Evolutionary conservation across 2,113 vertebrate genomes (phyloP), one percentile per base, ranked within the genome.

Genomic region (Propithecus coquereli): DNA sequence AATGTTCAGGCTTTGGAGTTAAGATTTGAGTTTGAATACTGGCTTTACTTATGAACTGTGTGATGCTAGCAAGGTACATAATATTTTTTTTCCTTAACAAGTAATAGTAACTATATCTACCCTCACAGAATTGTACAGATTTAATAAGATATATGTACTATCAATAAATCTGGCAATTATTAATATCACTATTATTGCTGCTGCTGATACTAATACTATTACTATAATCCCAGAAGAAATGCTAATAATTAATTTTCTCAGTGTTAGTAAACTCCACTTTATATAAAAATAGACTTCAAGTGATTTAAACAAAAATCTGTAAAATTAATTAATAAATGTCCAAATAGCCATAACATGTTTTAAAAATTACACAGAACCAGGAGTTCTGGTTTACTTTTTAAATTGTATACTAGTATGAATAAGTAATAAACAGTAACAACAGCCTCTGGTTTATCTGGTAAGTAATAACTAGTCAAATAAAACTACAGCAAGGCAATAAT

Each of bases 341-440:
- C 20, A 96, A 57, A 94, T 65, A 54, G 20, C 30, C 27, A 81
- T 0, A 95, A 25, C 23, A 87, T 32, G 91, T 59, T 85, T 85
- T 91, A 43, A 91, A 95, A 85, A 80, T 85, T 57, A 85, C 43
- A 89, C 71, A 32, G 91, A 95, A 80, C 50, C 34, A 94, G 30
- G 4, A 86, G 6, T 77, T 92, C 70, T 81, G 8, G 3, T 59
- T 92, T 85, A 68, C n/a, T 92, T 96, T 93, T 87, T 86, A 87
- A 20, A 92, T 3, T 52, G 6, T 71, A 66, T 61, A 22, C 27
- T 95, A 61, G 27, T 85, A 94, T 80, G 70, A 87, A 40, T 52
- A 89, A 83, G 82, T 68, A 91, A 90, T 65, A 71, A 87, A 91
- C 2, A 87, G 7, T 40, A 90, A 96, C 18, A 7, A 92, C 1